Conservation (phyloP, 2,113 vertebrate species). For the Himantopus leucocephalus region DNA sequence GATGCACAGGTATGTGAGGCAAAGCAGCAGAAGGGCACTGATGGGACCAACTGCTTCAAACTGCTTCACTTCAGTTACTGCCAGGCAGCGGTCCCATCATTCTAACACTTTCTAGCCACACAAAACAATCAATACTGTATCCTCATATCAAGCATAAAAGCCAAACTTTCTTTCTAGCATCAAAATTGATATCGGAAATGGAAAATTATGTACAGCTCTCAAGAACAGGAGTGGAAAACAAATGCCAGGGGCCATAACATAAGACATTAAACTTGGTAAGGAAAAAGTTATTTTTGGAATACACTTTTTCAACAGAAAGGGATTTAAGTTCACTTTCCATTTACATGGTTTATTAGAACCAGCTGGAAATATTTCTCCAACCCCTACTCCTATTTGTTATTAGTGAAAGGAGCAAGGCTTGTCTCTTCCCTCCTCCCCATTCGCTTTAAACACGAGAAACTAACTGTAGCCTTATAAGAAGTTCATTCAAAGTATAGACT, state of each 20-base stretch:
- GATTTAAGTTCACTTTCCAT: neutral
- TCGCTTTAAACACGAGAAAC: neutral
- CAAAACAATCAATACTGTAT: neutral
- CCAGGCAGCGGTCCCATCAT: neutral
- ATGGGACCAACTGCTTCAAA: neutral
- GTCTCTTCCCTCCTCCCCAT: neutral
- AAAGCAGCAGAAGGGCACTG: neutral
- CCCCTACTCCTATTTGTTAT: neutral
- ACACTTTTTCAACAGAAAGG: neutral
- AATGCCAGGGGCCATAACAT: neutral
- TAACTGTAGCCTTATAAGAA: neutral
- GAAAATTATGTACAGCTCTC: neutral
- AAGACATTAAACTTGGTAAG: neutral
- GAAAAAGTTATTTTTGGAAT: neutral
- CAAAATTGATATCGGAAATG: neutral
- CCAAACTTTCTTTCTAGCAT: neutral
- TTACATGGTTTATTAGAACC: neutral
- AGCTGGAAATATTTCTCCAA: neutral
- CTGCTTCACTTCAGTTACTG: neutral
- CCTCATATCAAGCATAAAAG: neutral
- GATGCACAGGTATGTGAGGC: neutral
- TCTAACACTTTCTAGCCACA: neutral
- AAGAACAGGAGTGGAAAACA: neutral
- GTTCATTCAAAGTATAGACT: neutral
- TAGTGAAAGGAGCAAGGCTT: neutral